Percentiles rank a stretch among this genome's conserved stretches.
These are phyloP conservation scores for Perizoma flavofasciatum DNA, from an alignment of 2,888 invertebrate species.

Conservation along the genomic window DNA sequence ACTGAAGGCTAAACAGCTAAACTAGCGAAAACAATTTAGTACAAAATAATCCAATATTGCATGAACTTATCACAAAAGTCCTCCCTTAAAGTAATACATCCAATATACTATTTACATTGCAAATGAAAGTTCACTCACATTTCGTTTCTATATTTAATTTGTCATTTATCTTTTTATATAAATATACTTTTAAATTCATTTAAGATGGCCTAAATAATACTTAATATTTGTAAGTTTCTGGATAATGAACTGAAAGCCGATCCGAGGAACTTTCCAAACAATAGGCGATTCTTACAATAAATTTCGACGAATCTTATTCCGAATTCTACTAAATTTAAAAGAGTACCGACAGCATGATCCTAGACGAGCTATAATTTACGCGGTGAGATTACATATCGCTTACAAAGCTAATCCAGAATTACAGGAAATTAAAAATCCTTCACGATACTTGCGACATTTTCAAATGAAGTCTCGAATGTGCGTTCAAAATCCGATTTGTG, in stretches of 20 bases:
- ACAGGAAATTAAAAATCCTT: constrained; percentile 36
- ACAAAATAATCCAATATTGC: constrained; percentile 66
- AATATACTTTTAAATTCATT: constrained; percentile 76
- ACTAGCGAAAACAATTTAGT: constrained; percentile 60
- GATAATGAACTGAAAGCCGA: constrained; percentile 42
- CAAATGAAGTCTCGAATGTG: constrained; percentile 59
- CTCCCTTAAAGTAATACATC: constrained; percentile 60
- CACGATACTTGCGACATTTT: constrained; percentile 64
- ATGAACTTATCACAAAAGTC: constrained; percentile 74
- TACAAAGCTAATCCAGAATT: constrained; percentile 61
- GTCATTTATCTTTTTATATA: constrained; percentile 72
- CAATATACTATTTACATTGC: constrained; percentile 75
- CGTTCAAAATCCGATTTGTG: constrained; percentile 51
- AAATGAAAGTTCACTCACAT: constrained; percentile 70
- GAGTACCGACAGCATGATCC: constrained; percentile 60
- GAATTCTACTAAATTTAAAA: constrained; percentile 53
- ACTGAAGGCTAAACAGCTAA: constrained; percentile 23
- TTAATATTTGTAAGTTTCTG: constrained; percentile 54
- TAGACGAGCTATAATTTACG: constrained; percentile 70
- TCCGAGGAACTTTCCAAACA: constrained; percentile 46
- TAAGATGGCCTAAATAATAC: constrained; percentile 77
- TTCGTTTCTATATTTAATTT: constrained; percentile 77
- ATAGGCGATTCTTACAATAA: constrained; percentile 43
- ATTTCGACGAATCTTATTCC: constrained; percentile 52
- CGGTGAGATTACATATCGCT: constrained; percentile 69